Conservation (phyloP, 2,113 vertebrate genomes). For the Scortum barcoo region DNA sequence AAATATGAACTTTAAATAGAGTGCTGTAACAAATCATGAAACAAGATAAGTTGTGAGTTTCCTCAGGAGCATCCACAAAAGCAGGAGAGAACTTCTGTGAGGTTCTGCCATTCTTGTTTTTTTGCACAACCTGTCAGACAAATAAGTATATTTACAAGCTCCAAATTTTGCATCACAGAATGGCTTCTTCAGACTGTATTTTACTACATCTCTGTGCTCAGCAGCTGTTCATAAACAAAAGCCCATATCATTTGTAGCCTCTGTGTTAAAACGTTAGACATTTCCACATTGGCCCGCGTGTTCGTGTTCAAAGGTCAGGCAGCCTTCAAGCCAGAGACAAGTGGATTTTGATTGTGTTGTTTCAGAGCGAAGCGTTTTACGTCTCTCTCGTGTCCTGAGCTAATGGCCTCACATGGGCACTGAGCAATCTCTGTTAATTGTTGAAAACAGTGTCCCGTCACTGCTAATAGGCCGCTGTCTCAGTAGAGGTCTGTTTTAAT, state of each 20-base stretch:
- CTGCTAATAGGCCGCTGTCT: constrained; percentile 35
- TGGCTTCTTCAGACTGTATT: background rate
- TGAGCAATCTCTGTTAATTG: constrained; percentile 51
- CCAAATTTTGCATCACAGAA: background rate
- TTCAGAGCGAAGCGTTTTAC: constrained; percentile 17
- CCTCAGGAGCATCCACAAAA: too few relatives aligned
- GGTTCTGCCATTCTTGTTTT: background rate
- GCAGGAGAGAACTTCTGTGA: background rate
- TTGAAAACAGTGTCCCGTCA: constrained; percentile 31
- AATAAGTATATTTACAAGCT: background rate
- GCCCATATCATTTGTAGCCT: background rate
- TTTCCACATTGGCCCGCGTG: background rate
- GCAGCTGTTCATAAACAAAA: background rate
- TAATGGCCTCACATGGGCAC: constrained; percentile 37
- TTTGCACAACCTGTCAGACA: background rate
- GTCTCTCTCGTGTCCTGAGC: constrained; percentile 23
- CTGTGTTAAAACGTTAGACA: background rate
- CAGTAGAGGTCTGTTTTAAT: constrained; percentile 45
- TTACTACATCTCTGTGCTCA: background rate
- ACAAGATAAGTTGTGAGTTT: too few relatives aligned
- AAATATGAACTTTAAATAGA: background rate
- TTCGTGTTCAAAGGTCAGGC: background rate
- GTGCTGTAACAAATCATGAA: background rate
- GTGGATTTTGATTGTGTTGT: constrained; percentile 36
- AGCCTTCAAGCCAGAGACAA: background rate